These are phyloP conservation scores for Melipona quadrifasciata DNA, from an alignment of 1,140 invertebrate species.

Conservation along the genomic window DNA sequence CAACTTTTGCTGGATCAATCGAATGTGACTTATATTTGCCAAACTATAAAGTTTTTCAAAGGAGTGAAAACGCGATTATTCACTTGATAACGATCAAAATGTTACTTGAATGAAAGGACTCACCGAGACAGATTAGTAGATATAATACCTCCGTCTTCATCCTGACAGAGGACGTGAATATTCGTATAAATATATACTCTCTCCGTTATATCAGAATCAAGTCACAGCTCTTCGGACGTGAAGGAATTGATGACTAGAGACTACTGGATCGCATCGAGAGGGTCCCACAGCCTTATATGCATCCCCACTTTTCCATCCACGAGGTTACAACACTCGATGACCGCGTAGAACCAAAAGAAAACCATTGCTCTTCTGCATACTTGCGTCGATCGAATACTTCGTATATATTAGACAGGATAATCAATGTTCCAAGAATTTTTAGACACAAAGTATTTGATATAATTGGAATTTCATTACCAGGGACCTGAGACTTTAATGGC, in stretches of 20 bases:
- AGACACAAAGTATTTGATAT: neutral
- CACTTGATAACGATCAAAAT: neutral
- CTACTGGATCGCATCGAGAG: conserved; percentile 76
- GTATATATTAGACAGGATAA: neutral
- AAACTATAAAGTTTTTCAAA: no score
- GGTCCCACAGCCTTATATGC: conserved; percentile 79
- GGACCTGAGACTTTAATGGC: no score
- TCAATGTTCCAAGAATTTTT: neutral
- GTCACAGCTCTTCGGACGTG: conserved; percentile 55
- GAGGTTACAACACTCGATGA: conserved; percentile 77
- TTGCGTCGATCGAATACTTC: neutral
- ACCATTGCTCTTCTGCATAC: conserved; percentile 69
- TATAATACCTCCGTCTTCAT: conserved; percentile 76
- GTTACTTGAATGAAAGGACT: conserved; percentile 53
- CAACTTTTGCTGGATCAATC: neutral
- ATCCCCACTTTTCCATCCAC: conserved; percentile 75
- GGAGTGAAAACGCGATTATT: neutral
- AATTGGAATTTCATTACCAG: neutral
- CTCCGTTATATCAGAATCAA: conserved; percentile 32
- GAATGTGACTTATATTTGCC: neutral
- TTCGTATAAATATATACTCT: conserved; percentile 2
- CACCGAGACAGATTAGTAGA: conserved; percentile 75
- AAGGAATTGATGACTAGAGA: conserved; percentile 78
- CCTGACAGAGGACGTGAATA: conserved; percentile 56
- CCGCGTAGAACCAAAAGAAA: conserved; percentile 65